phyloP scores from a whole-genome alignment of 2,888 invertebrate genomes.

The Lydus trimaculatus region DNA sequence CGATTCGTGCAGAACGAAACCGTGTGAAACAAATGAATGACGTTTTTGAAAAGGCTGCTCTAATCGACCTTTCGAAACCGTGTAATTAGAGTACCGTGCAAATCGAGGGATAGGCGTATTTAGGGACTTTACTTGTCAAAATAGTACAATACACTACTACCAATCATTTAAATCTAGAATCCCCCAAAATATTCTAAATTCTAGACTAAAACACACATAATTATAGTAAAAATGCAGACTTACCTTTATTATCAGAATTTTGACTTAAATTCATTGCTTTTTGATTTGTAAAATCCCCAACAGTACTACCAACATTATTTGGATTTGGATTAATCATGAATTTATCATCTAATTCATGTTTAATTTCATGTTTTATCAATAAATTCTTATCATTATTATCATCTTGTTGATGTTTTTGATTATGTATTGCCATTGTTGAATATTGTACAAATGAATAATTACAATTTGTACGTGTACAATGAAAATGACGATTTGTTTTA shows the following conservation, averaged over 20 bases:
- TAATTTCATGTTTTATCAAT: constrained; percentile 44
- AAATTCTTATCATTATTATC: constrained; percentile 29
- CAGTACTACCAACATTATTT: constrained; percentile 22
- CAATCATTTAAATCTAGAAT: neutral
- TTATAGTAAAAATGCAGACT: constrained; percentile 32
- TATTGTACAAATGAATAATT: constrained; percentile 77
- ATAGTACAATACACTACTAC: neutral
- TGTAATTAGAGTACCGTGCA: too few relatives aligned
- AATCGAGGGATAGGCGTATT: too few relatives aligned
- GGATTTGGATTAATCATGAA: neutral
- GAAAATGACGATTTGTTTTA: constrained; percentile 76
- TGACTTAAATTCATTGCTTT: constrained; percentile 57
- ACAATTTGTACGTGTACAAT: constrained; percentile 75
- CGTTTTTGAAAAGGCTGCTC: too few relatives aligned
- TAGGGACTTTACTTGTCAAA: neutral
- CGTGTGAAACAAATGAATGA: too few relatives aligned
- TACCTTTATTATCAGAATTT: constrained; percentile 53
- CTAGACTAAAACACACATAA: neutral
- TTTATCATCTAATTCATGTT: constrained; percentile 45
- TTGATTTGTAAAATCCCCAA: constrained; percentile 29
- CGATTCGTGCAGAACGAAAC: too few relatives aligned
- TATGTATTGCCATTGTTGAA: constrained; percentile 77
- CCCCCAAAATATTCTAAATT: too few relatives aligned
- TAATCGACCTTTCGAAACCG: too few relatives aligned
- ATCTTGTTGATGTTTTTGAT: constrained; percentile 68